phyloP scores from a whole-genome alignment of 1,140 invertebrate species.

The Mercenaria mercenaria region DNA sequence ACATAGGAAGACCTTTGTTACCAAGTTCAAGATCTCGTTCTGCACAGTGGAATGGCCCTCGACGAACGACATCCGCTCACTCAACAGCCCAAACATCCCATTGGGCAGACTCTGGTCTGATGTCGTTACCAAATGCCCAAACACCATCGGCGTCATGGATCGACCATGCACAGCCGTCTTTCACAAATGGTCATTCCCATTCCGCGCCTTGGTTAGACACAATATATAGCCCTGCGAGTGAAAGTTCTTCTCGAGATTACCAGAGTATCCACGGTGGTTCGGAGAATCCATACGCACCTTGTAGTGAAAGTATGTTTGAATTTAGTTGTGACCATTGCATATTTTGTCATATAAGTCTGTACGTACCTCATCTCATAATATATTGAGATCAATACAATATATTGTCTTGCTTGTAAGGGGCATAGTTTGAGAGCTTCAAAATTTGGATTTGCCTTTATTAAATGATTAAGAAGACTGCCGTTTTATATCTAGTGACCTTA shows the following conservation, averaged over 20 bases:
- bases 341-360: too few species aligned
- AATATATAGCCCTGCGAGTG: conserved; percentile 10
- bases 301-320: conserved; percentile 25
- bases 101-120: background rate
- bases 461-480: too few species aligned
- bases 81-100: too few species aligned
- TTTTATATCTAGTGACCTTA: too few species aligned
- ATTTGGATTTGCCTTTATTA: too few species aligned
- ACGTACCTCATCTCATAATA: too few species aligned
- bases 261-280: conserved; percentile 25
- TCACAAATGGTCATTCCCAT: background rate
- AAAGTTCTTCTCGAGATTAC: conserved; percentile 17
- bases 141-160: background rate
- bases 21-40: background rate
- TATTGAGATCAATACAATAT: too few species aligned
- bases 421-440: too few species aligned
- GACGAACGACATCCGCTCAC: background rate
- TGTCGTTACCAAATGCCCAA: background rate
- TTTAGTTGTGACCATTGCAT: too few species aligned
- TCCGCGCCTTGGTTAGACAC: background rate
- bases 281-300: background rate
- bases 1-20: background rate
- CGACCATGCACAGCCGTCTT: background rate
- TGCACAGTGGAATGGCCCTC: background rate
- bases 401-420: too few species aligned